Conservation (phyloP, 2,797 vertebrate species). For the Takifugu ocellatus region DNA sequence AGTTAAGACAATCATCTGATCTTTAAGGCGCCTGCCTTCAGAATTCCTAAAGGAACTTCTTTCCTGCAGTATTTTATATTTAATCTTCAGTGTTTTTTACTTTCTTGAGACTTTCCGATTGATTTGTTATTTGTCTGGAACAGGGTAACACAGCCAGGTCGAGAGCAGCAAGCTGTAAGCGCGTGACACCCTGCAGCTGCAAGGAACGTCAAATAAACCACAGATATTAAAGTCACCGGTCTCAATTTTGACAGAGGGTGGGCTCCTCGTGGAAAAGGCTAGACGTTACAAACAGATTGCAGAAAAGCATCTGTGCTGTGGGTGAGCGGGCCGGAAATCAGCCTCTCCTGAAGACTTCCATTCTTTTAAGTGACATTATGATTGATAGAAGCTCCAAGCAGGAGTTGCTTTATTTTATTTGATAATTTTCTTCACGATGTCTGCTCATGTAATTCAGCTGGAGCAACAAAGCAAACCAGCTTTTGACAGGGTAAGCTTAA, state of each 20-base stretch:
- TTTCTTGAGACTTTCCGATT: background rate
- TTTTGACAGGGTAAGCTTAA: conserved; percentile 34
- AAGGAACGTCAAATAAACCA: background rate
- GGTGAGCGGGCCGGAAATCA: background rate
- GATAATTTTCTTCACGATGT: conserved; percentile 1
- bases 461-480: background rate
- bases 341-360: conserved; percentile 1
- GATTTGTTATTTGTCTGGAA: background rate
- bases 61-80: background rate
- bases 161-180: conserved; percentile 16
- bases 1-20: background rate
- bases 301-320: background rate
- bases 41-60: background rate
- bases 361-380: background rate
- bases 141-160: conserved; percentile 54
- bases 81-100: background rate
- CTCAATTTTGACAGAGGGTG: background rate
- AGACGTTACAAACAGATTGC: background rate
- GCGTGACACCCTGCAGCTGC: conserved; percentile 34
- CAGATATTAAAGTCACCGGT: background rate
- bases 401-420: background rate
- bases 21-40: background rate
- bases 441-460: background rate
- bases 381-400: conserved; percentile 1
- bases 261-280: conserved; percentile 12